Conservation (phyloP, 1,140 invertebrate genomes). For the Leguminivora glycinivorella region DNA sequence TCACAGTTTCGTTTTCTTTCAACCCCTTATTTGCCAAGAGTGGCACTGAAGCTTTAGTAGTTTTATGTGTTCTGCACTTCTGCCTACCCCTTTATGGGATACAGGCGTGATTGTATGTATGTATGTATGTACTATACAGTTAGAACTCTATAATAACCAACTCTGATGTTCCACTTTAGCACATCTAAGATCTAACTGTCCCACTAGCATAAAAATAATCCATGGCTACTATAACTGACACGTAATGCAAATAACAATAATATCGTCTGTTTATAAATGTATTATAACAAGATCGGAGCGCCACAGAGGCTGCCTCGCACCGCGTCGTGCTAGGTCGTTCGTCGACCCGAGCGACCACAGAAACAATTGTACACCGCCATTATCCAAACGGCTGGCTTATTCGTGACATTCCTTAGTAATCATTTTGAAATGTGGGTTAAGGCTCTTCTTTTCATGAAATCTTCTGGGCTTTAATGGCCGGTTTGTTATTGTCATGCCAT, state of each 20-base stretch:
- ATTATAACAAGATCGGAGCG: conserved; percentile 39
- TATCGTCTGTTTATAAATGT: conserved; percentile 36
- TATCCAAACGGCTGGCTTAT: conserved; percentile 70
- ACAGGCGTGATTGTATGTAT: too few species aligned
- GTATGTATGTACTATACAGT: too few species aligned
- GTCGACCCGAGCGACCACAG: conserved; percentile 66
- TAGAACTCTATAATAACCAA: too few species aligned
- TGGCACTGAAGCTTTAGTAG: too few species aligned
- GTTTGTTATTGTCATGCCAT: conserved; percentile 40
- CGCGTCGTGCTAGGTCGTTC: conserved; percentile 70
- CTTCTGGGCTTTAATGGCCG: conserved; percentile 31
- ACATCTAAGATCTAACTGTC: too few species aligned
- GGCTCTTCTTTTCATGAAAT: conserved; percentile 55
- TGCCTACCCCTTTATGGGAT: too few species aligned
- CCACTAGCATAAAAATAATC: not conserved
- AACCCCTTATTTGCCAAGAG: too few species aligned
- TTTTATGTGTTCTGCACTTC: too few species aligned
- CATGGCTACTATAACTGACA: not conserved
- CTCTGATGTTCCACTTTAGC: too few species aligned
- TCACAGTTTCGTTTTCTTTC: too few species aligned
- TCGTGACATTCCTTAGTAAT: conserved; percentile 76
- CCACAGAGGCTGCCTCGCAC: conserved; percentile 34
- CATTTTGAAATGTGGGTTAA: conserved; percentile 71
- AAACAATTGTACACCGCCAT: conserved; percentile 67
- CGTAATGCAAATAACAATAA: conserved; percentile 28